Evolutionary conservation across 2,797 vertebrate genomes (phyloP).

Genomic region (Megalops cyprinoides): DNA sequence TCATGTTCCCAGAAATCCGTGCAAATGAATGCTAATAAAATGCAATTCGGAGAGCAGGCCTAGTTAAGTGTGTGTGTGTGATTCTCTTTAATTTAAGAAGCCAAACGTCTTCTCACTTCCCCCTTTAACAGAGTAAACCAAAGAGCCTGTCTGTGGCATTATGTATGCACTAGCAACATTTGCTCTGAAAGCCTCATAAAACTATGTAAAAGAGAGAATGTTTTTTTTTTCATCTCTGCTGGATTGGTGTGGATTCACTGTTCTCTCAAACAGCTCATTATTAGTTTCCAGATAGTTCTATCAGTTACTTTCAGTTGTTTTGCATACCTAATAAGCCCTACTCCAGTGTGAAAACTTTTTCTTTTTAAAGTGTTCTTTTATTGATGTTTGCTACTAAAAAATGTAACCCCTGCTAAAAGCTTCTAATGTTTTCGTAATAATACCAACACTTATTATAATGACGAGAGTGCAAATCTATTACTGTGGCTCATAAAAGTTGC

Average conservation of each 20-base stretch:
- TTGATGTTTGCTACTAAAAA: too few species aligned
- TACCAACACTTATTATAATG: too few species aligned
- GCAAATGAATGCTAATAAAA: background rate
- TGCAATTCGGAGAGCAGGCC: background rate
- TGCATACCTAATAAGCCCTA: too few species aligned
- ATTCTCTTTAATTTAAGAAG: background rate
- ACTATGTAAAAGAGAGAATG: background rate
- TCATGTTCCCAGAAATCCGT: background rate
- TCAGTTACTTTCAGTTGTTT: background rate
- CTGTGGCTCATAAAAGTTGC: too few species aligned
- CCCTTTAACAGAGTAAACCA: background rate
- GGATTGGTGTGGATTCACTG: too few species aligned
- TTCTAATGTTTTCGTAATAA: too few species aligned
- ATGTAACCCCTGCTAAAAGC: too few species aligned
- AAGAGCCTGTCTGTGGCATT: background rate
- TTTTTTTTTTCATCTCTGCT: background rate
- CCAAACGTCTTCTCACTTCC: background rate
- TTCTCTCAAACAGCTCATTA: background rate
- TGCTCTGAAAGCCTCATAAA: background rate
- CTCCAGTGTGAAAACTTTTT: too few species aligned
- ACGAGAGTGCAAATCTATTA: too few species aligned
- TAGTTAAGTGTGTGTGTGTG: too few species aligned
- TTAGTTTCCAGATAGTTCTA: background rate
- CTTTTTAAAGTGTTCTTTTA: too few species aligned
- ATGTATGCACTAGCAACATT: background rate